A percentile compares a stretch with the other conserved stretches of the same genome.
Conservation (phyloP, 2,113 vertebrate species). For the Salminus brasiliensis region DNA sequence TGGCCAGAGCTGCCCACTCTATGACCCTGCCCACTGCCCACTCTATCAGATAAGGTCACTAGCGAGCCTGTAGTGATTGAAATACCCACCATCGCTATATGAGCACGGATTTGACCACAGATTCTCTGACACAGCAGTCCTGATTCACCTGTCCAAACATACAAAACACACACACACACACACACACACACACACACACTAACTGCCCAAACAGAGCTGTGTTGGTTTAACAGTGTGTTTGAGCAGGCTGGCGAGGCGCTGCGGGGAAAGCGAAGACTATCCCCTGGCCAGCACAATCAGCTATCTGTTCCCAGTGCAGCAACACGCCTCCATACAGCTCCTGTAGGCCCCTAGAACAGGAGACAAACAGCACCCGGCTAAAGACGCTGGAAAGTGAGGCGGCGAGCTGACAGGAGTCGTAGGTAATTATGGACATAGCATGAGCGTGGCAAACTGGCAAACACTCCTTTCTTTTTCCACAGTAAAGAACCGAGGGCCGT, state of each 20-base stretch:
- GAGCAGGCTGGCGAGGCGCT: slow-evolving; percentile 22
- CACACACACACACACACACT: not conserved
- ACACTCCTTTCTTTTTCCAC: not conserved
- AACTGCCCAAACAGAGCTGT: slow-evolving; percentile 58
- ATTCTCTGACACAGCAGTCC: slow-evolving; percentile 48
- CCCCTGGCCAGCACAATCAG: slow-evolving; percentile 48
- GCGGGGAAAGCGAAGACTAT: slow-evolving; percentile 58
- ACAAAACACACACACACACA: slow-evolving; percentile 18
- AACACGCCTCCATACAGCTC: not conserved
- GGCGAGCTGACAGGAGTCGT: slow-evolving; percentile 17
- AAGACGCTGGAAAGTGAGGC: not conserved
- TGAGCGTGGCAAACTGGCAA: not conserved
- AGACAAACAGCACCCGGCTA: slow-evolving; percentile 7
- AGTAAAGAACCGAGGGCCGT: not conserved
- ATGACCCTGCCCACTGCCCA: too few relatives aligned
- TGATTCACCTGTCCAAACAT: slow-evolving; percentile 70
- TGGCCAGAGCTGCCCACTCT: too few relatives aligned
- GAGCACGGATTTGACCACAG: slow-evolving; percentile 34
- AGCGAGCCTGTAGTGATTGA: not conserved
- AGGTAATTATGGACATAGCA: slow-evolving; percentile 23
- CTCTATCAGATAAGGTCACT: too few relatives aligned
- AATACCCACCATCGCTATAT: slow-evolving; percentile 29
- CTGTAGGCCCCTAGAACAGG: not conserved
- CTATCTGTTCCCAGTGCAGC: slow-evolving; percentile 47
- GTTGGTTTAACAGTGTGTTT: slow-evolving; percentile 45